Conservation (phyloP, 2,797 vertebrate genomes). For the Pristis pectinata region DNA sequence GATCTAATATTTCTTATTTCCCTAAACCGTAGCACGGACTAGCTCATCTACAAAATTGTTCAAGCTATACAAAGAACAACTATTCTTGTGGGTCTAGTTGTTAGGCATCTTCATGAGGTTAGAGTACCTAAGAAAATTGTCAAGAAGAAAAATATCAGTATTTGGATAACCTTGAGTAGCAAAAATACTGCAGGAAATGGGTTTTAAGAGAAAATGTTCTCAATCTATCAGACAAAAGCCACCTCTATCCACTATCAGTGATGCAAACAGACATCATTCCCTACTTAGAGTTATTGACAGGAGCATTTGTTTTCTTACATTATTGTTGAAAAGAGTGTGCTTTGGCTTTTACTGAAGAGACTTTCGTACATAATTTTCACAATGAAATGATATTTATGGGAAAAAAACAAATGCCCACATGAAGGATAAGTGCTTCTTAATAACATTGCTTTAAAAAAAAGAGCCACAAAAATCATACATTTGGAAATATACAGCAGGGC, state of each 20-base stretch:
- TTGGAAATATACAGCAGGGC: no score
- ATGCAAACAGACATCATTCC: background rate
- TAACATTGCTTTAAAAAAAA: background rate
- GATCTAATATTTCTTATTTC: background rate
- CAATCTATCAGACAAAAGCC: background rate
- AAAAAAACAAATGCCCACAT: background rate
- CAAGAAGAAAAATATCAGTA: background rate
- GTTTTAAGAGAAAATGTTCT: background rate
- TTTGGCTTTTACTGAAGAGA: background rate
- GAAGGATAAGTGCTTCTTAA: slow-evolving; percentile 1
- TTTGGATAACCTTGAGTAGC: background rate
- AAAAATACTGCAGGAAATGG: background rate
- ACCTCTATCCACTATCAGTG: background rate
- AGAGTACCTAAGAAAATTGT: background rate
- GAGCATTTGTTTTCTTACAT: background rate
- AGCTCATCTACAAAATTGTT: background rate
- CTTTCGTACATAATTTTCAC: background rate
- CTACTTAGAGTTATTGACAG: background rate
- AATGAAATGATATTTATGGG: background rate
- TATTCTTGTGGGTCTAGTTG: no score
- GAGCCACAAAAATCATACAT: no score
- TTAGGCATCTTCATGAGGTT: no score
- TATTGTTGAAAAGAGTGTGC: background rate
- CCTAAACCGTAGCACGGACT: background rate
- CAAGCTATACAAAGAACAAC: background rate